A percentile compares a stretch with the other conserved stretches of the same genome.
Evolutionary conservation across 1,140 invertebrate species (phyloP).

Genomic region (Rhopalosiphum maidis): DNA sequence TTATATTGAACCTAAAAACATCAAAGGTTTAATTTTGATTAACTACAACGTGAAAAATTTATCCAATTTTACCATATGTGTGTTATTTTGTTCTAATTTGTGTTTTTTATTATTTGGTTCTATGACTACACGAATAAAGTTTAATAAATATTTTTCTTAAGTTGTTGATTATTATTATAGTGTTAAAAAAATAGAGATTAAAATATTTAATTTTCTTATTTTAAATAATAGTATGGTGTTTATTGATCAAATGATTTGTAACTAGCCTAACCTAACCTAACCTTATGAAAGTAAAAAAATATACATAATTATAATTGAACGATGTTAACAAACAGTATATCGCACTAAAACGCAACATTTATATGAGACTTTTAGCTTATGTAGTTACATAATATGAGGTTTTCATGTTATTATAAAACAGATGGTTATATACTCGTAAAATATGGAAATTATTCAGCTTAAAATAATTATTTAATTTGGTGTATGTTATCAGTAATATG

Average conservation of each 20-base stretch:
- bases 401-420: background rate
- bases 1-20: conserved; percentile 63
- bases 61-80: background rate
- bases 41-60: background rate
- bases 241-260: background rate
- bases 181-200: background rate
- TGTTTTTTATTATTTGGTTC: background rate
- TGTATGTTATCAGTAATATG: background rate
- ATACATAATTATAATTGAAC: background rate
- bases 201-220: background rate
- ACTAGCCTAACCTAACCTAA: no score
- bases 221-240: background rate
- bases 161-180: background rate
- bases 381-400: background rate
- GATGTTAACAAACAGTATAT: background rate
- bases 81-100: background rate
- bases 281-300: background rate
- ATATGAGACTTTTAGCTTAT: background rate
- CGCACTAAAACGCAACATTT: background rate
- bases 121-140: background rate
- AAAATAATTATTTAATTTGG: background rate
- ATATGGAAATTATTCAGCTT: background rate
- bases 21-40: background rate
- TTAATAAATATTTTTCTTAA: background rate
- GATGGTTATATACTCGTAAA: background rate